Evolutionary conservation across 1,140 invertebrate species (phyloP), one percentile per base, ranked within the genome.

Genomic region (Heliconius hewitsoni): DNA sequence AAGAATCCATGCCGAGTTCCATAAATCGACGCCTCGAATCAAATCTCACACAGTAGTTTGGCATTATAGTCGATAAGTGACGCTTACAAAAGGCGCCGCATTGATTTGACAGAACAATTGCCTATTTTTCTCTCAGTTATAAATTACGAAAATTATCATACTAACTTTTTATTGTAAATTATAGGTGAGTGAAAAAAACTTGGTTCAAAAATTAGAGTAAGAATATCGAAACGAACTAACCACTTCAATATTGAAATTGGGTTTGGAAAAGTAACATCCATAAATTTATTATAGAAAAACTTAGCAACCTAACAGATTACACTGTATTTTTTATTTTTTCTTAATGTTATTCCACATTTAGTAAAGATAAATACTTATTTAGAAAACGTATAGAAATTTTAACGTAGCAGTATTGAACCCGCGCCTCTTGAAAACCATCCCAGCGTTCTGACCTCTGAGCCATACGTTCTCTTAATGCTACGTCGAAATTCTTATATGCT

Each of bases 101-200:
- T 73, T 60, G 73, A 81, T 86, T 87, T 84, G 85, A 85, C 81
- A 84, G 84, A 88, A 88, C 89, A 90, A 90, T 91, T 81, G 86
- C 84, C 80, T 77, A 77, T 83, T 86, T 85, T 87, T 89, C 85
- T 85, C 86, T 89, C 82, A 85, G 71, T 66, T 79, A 82, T 86
- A 80, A 81, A 82, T 83, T 82, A 83, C 78, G 83, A 83, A 79
- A 76, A 39, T 74, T 57, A 79, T 79, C 76, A 13, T 72, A 50
- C 9, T 11, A 27, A 66, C 23, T 9, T 27, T 66, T 66, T 66
- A 66, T 66, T 30, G 11, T 66, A 30, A 66, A 66, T 27, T 66
- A 66, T 16, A 66, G 27, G 30, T 27, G 60, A 66, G n/a, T 37
- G 2, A 50, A 13, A 46, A 74, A 34, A 71, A 46, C 2, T 71